Percentiles rank a stretch among this genome's conserved stretches.
phyloP scores from a whole-genome alignment of 2,797 vertebrate genomes.

The Triplophysa bombifrons region DNA sequence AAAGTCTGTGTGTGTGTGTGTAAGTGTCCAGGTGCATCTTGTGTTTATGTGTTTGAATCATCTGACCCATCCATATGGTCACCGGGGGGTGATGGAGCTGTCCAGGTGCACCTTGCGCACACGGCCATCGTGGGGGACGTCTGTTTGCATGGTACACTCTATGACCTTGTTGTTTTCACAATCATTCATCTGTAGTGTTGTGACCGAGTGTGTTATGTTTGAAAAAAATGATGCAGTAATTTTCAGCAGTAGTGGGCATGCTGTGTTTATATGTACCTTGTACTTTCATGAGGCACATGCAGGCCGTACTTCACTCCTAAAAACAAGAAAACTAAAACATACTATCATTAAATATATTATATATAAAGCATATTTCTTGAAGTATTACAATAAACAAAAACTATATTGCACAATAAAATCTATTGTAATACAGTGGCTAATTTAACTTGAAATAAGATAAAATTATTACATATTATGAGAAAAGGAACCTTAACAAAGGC shows the following conservation, averaged over 20 bases:
- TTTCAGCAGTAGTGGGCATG: constrained; percentile 11
- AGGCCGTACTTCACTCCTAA: not conserved
- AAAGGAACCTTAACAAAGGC: too few relatives aligned
- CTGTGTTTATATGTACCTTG: not conserved
- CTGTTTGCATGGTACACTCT: constrained; percentile 29
- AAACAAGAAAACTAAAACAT: not conserved
- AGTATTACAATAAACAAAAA: too few relatives aligned
- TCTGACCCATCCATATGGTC: constrained; percentile 58
- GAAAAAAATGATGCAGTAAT: constrained; percentile 9
- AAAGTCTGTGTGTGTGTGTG: constrained; percentile 39
- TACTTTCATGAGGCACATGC: not conserved
- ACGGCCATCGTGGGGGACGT: constrained; percentile 9
- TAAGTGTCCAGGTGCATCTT: constrained; percentile 43
- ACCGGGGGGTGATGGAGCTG: constrained; percentile 52
- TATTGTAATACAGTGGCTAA: too few relatives aligned
- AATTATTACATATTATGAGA: too few relatives aligned
- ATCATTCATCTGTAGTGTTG: constrained; percentile 38
- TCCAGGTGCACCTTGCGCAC: constrained; percentile 51
- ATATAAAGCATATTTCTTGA: not conserved
- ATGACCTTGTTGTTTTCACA: constrained; percentile 45
- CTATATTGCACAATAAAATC: too few relatives aligned
- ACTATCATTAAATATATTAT: not conserved
- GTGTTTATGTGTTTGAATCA: constrained; percentile 46
- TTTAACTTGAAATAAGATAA: too few relatives aligned
- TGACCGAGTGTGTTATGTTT: constrained; percentile 9